Evolutionary conservation across 2,797 vertebrate genomes (phyloP).

Genomic region (Todus mexicanus): DNA sequence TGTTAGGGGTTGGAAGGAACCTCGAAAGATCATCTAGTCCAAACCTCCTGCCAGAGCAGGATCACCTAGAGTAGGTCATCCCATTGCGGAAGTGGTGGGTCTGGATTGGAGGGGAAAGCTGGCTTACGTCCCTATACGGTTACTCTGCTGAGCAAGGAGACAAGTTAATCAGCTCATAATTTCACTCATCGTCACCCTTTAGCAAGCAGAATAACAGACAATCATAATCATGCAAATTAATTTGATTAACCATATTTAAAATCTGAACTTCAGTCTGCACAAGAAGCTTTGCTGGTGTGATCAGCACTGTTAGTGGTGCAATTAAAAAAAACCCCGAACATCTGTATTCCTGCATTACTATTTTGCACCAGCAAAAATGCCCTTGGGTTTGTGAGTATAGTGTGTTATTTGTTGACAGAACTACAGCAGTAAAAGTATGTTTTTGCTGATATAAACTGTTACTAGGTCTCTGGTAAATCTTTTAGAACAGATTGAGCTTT

Average conservation of each 20-base stretch:
- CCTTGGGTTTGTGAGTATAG: neutral
- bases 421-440: neutral
- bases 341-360: neutral
- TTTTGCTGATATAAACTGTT: neutral
- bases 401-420: neutral
- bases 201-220: neutral
- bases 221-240: conserved; percentile 10
- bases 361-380: neutral
- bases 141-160: neutral
- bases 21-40: too few relatives aligned
- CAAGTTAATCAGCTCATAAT: neutral
- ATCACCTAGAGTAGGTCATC: too few relatives aligned
- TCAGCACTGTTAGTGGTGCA: neutral
- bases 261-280: neutral
- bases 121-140: neutral
- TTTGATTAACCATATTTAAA: conserved; percentile 1
- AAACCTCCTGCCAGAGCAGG: too few relatives aligned
- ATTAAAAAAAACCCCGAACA: neutral
- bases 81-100: neutral
- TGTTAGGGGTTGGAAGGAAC: too few relatives aligned
- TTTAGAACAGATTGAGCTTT: neutral
- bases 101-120: neutral
- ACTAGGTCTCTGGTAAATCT: neutral
- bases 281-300: neutral
- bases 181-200: neutral